Evolutionary conservation across 2,888 invertebrate species (phyloP), one percentile per base, ranked within the genome.

Genomic region (Trichogramma evanescens): DNA sequence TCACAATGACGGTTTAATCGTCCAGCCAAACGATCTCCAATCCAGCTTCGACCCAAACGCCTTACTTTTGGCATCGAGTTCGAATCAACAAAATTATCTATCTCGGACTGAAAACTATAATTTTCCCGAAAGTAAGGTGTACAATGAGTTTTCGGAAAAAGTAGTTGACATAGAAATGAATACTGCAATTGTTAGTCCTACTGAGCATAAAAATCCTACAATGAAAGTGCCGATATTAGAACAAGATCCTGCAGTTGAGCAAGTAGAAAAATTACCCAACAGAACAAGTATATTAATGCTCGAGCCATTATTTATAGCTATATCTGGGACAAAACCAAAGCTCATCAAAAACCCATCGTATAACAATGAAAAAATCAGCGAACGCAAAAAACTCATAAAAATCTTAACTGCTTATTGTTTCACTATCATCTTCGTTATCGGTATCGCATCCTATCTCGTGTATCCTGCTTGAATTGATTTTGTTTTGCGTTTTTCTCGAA

Each of bases 351-450:
- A 26, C 26, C 26, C 26, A 41, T 46, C 6, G 46, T 26, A 26
- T 26, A 2, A 26, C 3, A 26, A 26, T 26, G 26, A 1, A 26
- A 26, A 26, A 26, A 26, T 26, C 2, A 26, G 67, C 70, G 7
- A 68, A 66, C 45, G 72, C 74, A 6, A 81, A 82, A 82, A 81
- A 69, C 79, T 83, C 64, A 76, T 80, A 38, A 78, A 79, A 71
- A 79, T 83, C 66, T 78, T 85, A 70, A 81, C 86, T 67, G 81
- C 83, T 62, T 81, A 84, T 70, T 82, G 83, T 43, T 74, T 82
- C 58, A 80, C 81, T 48, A 82, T 83, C 69, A 79, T 83, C 66
- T 74, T 80, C 61, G 72, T 83, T 68, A 79, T 80, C 53, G 78
- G 81, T 63, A 76, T 81, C 60, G 82, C 82, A 46, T 82, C 82